Conservation (phyloP, 2,888 invertebrate species). For the Cephus runcator region DNA sequence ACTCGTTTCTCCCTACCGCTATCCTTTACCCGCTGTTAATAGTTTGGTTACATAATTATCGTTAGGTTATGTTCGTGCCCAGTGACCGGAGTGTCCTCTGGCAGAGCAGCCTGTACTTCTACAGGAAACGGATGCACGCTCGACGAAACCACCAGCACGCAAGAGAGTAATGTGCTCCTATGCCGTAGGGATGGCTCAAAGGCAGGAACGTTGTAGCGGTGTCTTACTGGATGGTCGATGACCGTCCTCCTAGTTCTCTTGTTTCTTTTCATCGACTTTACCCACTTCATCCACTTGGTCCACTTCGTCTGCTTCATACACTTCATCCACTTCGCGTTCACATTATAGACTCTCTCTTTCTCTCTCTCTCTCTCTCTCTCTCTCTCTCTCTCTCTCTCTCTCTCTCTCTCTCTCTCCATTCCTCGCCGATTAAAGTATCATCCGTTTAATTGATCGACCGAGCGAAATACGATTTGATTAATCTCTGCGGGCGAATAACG, state of each 20-base stretch:
- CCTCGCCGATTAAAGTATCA: slow-evolving; percentile 3
- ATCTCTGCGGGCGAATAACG: not conserved
- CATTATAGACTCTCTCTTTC: slow-evolving; percentile 10
- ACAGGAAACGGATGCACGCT: slow-evolving; percentile 65
- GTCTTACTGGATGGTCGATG: slow-evolving; percentile 21
- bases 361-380: too few species aligned
- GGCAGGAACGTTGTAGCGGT: slow-evolving; percentile 18
- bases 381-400: too few species aligned
- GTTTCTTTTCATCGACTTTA: slow-evolving; percentile 31
- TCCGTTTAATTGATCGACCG: not conserved
- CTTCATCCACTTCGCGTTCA: slow-evolving; percentile 27
- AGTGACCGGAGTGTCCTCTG: slow-evolving; percentile 57
- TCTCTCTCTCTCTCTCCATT: slow-evolving; percentile 11
- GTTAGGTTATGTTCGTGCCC: slow-evolving; percentile 35
- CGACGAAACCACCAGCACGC: slow-evolving; percentile 41
- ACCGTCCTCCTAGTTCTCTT: slow-evolving; percentile 21
- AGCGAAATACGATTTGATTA: not conserved
- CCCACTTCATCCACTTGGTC: slow-evolving; percentile 30
- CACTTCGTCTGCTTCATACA: slow-evolving; percentile 31
- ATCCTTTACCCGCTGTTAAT: not conserved
- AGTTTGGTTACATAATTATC: slow-evolving; percentile 37
- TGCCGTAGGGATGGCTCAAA: slow-evolving; percentile 3
- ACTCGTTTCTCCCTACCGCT: not conserved
- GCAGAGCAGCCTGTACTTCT: slow-evolving; percentile 18
- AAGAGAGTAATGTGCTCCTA: slow-evolving; percentile 3